These are phyloP conservation scores for Elgaria multicarinata DNA, from an alignment of 2,113 vertebrate genomes.

Conservation along the genomic window DNA sequence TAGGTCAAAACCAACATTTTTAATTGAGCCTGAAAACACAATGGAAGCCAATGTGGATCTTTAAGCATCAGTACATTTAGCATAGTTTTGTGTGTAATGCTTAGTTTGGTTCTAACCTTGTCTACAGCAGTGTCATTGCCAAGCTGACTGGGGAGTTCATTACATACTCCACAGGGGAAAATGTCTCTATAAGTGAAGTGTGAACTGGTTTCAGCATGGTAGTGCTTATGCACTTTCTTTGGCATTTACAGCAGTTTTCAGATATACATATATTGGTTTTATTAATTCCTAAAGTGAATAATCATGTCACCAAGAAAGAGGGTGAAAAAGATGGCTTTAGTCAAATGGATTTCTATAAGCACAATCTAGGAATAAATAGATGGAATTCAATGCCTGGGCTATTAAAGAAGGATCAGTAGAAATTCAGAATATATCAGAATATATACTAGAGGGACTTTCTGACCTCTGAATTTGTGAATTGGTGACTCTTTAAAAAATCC, in stretches of 20 bases:
- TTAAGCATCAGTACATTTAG: background rate
- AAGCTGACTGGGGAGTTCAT: background rate
- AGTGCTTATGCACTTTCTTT: background rate
- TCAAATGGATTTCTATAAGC: background rate
- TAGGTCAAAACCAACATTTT: too few species aligned
- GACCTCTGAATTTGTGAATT: background rate
- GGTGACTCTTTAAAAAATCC: background rate
- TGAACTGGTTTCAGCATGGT: background rate
- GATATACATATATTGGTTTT: conserved; percentile 28
- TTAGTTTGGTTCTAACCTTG: background rate
- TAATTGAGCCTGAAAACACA: background rate
- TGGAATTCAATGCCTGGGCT: background rate
- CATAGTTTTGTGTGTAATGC: background rate
- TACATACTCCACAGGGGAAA: background rate
- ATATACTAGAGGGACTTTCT: background rate
- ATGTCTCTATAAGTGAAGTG: background rate
- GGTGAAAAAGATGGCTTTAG: background rate
- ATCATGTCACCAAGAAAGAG: background rate
- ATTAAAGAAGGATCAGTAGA: background rate
- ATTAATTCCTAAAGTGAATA: conserved; percentile 30
- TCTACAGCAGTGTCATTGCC: background rate
- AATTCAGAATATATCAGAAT: background rate
- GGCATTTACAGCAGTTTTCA: conserved; percentile 14
- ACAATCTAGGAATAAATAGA: conserved; percentile 4
- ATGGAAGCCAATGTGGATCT: background rate